phyloP scores from a whole-genome alignment of 2,888 invertebrate genomes.

The Drosophila monieri region DNA sequence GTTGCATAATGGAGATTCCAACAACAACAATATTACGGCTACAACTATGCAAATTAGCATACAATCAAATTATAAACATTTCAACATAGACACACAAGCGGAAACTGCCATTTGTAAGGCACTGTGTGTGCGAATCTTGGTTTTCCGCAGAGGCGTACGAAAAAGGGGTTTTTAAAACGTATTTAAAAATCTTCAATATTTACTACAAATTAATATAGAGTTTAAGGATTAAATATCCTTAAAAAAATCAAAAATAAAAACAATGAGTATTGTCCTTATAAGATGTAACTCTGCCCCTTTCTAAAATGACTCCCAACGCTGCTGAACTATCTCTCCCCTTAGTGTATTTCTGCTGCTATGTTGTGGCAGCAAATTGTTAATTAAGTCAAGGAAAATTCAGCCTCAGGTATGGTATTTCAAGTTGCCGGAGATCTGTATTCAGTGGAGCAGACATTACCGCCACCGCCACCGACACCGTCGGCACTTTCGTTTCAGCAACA shows the following conservation, averaged over 20 bases:
- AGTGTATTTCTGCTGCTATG: conserved; percentile 2
- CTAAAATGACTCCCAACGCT: background rate
- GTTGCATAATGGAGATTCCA: conserved; percentile 53
- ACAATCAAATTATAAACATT: conserved; percentile 74
- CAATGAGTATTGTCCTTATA: background rate
- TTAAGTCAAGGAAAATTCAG: conserved; percentile 57
- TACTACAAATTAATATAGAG: too few species aligned
- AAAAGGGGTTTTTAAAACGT: background rate
- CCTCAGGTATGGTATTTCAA: conserved; percentile 32
- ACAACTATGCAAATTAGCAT: conserved; percentile 66
- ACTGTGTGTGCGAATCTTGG: conserved; percentile 33
- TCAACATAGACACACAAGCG: conserved; percentile 65
- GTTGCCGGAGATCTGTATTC: conserved; percentile 22
- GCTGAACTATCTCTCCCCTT: background rate
- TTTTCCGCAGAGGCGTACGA: conserved; percentile 8
- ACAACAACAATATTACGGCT: conserved; percentile 11
- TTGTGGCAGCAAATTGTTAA: conserved; percentile 60
- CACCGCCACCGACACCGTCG: conserved; percentile 33
- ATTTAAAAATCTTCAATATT: background rate
- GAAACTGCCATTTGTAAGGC: conserved; percentile 64
- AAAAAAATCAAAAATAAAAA: too few species aligned
- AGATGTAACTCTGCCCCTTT: background rate
- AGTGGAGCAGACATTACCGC: conserved; percentile 28
- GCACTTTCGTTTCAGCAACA: conserved; percentile 74
- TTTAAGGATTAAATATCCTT: too few species aligned